These are phyloP conservation scores for Chauna torquata DNA, from an alignment of 2,113 vertebrate species.

Conservation along the genomic window DNA sequence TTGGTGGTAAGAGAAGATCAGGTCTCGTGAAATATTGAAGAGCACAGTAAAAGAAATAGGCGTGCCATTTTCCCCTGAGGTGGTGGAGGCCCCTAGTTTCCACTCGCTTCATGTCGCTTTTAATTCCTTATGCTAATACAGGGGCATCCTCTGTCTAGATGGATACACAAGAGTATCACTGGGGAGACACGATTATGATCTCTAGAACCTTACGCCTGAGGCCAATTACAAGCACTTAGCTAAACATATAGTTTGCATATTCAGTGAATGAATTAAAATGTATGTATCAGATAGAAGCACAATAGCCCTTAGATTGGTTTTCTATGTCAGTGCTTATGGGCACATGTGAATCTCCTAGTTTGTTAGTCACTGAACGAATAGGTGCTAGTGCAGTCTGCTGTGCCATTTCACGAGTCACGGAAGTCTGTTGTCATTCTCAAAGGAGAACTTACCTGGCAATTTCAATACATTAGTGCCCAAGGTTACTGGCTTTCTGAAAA, in stretches of 20 bases:
- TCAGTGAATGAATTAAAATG: background rate
- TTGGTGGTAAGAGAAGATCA: background rate
- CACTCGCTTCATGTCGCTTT: background rate
- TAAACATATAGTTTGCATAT: slow-evolving; percentile 6
- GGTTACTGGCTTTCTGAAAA: background rate
- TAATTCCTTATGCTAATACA: background rate
- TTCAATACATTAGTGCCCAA: background rate
- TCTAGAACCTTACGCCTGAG: background rate
- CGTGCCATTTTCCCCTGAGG: background rate
- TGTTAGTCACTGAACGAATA: background rate
- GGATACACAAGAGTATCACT: background rate
- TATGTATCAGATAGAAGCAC: background rate
- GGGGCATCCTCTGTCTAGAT: background rate
- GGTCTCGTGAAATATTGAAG: background rate
- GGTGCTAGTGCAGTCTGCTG: background rate
- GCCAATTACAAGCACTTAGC: background rate
- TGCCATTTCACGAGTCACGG: background rate
- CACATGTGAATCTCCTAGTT: background rate
- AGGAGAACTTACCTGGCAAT: background rate
- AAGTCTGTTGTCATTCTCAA: background rate
- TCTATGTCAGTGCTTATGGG: background rate
- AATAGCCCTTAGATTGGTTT: background rate
- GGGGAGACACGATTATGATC: background rate
- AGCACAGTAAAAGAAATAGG: background rate
- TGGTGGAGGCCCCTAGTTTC: background rate